A percentile compares a stretch with the other conserved stretches of the same genome.
These are phyloP conservation scores for Falco rusticolus DNA, from an alignment of 2,797 vertebrate species.

Conservation along the genomic window DNA sequence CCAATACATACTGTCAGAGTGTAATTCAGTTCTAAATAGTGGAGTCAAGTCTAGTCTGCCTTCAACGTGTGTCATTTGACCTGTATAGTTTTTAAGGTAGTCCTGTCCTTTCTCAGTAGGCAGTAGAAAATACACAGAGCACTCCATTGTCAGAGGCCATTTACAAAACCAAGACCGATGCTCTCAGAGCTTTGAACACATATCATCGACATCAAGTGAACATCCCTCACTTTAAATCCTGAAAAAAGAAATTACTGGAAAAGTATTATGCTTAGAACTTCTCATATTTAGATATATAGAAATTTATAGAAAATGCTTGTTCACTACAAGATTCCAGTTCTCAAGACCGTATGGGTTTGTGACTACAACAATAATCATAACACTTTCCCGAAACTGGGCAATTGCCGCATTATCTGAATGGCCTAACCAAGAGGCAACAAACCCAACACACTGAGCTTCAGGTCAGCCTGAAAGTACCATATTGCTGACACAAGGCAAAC, in stretches of 20 bases:
- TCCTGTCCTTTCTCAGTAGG: not conserved
- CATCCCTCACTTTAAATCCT: not conserved
- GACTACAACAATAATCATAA: not conserved
- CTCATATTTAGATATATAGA: not conserved
- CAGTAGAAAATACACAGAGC: not conserved
- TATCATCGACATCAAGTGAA: not conserved
- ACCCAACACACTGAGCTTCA: not conserved
- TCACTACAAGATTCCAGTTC: not conserved
- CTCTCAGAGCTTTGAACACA: not conserved
- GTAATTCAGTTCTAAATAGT: not conserved
- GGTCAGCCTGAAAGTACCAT: not conserved
- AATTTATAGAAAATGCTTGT: not conserved
- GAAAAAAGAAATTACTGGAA: not conserved
- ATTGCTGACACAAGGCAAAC: not conserved
- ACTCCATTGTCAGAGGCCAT: not conserved
- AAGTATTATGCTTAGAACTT: not conserved
- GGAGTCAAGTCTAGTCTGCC: not conserved
- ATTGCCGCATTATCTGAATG: not conserved
- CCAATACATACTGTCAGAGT: not conserved
- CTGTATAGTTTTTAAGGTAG: not conserved
- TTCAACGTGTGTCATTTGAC: not conserved
- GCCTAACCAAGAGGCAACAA: not conserved
- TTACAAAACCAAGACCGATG: not conserved
- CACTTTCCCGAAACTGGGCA: accelerated
- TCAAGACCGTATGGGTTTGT: not conserved